These are phyloP conservation scores for Panurus biarmicus DNA, from an alignment of 2,113 vertebrate genomes.

Conservation along the genomic window DNA sequence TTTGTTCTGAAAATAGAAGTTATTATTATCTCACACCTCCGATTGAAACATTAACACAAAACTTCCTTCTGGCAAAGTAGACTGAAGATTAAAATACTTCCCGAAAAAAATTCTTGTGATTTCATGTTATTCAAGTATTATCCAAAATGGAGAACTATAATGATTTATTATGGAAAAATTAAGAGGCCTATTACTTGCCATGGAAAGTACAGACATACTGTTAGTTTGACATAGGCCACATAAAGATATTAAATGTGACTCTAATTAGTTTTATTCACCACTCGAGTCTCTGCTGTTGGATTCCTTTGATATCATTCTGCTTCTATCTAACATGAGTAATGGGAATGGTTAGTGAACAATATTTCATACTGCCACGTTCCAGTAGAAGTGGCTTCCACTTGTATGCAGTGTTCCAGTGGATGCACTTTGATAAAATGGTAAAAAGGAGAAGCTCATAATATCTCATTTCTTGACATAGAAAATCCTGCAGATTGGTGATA, in stretches of 20 bases:
- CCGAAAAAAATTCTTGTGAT: conserved; percentile 4
- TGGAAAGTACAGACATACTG: not conserved
- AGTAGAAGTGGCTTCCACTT: conserved; percentile 36
- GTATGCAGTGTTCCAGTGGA: conserved; percentile 20
- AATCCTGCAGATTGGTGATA: not conserved
- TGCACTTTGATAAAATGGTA: conserved; percentile 46
- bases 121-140: not conserved
- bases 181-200: conserved; percentile 6
- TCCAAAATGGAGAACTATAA: not conserved
- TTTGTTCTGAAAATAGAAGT: not conserved
- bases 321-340: conserved; percentile 58
- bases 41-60: not conserved
- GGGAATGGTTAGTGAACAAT: conserved; percentile 44
- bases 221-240: conserved; percentile 44
- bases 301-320: conserved; percentile 34
- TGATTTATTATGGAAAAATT: conserved; percentile 37
- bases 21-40: not conserved
- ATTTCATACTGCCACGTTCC: conserved; percentile 53
- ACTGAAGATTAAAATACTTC: not conserved
- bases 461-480: conserved; percentile 21
- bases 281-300: conserved; percentile 3
- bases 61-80: not conserved
- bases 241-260: conserved; percentile 48
- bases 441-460: conserved; percentile 25
- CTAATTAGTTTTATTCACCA: conserved; percentile 52